These are phyloP conservation scores for Parazoanthus swiftii DNA, from an alignment of 92 coral and sea anemone genomes.

Conservation along the genomic window DNA sequence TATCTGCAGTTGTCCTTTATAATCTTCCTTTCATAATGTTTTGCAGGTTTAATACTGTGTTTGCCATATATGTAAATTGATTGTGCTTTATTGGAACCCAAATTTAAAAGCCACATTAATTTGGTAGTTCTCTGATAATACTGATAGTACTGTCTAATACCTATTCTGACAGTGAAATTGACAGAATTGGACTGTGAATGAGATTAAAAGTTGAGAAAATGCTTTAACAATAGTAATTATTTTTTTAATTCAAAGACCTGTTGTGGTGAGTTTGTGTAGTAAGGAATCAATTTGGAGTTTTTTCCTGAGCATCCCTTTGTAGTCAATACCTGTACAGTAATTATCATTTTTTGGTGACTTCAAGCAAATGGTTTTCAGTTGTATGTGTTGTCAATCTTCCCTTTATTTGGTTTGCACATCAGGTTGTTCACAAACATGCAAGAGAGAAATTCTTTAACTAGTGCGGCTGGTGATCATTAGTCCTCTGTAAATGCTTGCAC, in stretches of 20 bases:
- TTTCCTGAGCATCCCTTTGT: neutral
- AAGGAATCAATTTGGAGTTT: too few species aligned
- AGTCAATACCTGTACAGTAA: neutral
- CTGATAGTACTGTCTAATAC: too few species aligned
- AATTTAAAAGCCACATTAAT: too few species aligned
- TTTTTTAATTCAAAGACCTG: too few species aligned
- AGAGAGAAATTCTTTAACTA: neutral
- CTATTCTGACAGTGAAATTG: too few species aligned
- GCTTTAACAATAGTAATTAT: too few species aligned
- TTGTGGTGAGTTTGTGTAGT: too few species aligned
- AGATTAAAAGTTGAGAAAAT: too few species aligned
- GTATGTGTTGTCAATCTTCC: neutral
- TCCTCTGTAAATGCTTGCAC: slow-evolving; percentile 1
- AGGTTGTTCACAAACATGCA: neutral
- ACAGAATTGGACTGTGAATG: too few species aligned
- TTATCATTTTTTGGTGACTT: neutral
- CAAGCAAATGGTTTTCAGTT: neutral
- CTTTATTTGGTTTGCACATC: neutral
- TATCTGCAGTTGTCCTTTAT: too few species aligned
- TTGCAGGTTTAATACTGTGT: neutral
- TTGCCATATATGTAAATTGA: too few species aligned
- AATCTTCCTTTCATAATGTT: neutral
- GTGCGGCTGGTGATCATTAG: too few species aligned
- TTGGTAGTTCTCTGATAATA: neutral
- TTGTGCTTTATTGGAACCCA: neutral